Evolutionary conservation across 2,888 invertebrate genomes (phyloP), one percentile per base, ranked within the genome.

Genomic region (Orchesellides sinensis): DNA sequence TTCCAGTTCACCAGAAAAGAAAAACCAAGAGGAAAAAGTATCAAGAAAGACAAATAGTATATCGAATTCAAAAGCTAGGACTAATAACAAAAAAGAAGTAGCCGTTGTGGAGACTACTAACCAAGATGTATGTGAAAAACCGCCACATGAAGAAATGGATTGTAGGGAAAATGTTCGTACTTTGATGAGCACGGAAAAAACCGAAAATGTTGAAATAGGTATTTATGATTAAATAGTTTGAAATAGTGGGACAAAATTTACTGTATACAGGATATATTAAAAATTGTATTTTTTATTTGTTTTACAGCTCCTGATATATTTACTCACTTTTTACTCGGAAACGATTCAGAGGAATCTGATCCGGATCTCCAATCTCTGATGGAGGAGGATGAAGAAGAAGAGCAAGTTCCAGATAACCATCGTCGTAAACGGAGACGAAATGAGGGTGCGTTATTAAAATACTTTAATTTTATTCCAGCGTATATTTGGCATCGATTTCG

Each of bases 151-250:
- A n/a, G n/a, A n/a, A n/a, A n/a, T n/a, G n/a, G n/a, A n/a, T n/a
- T 8, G 35, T 29, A 23, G 5, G 25, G 32, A 61, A 8, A n/a
- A 25, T 29, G 47, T 19, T 21, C 5, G 19, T 10, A 45, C 14
- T 40, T 45, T 66, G 2, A 49, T 49, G 32, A 8, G 19, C 8
- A 17, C 4, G 2, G 74, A 19, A 14, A 65, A 74, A n/a, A 29
- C 45, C 0, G 75, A 75, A 25, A 29, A 75, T 17, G 66, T 75
- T 6, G 75, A 75, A 66, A 75, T 75, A 40, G 66, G 74, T 74
- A 74, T 35, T 17, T n/a, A 40, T 59, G 40, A 12, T 25, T 21
- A 12, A 12, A 17, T 17, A 19, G 23, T 17, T 27, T 73, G 29
- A 35, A 35, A 32, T 21, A 35, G 6, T 45, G 23, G 21, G n/a